Evolutionary conservation across 2,113 vertebrate species (phyloP), one percentile per base, ranked within the genome.

Genomic region (Peromyscus californicus): DNA sequence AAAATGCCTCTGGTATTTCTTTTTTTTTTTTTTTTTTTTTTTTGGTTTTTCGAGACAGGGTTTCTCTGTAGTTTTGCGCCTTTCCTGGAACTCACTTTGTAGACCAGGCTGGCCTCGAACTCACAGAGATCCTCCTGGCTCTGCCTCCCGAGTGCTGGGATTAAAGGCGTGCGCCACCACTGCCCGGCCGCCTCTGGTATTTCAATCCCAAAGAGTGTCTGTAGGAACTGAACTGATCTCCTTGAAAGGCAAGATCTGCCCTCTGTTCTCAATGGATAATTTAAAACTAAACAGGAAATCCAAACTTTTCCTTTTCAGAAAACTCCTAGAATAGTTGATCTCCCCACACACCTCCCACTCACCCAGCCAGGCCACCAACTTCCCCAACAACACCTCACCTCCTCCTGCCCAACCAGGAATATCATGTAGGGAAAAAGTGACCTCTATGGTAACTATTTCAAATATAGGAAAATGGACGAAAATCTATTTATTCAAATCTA

Each of bases 271-370:
- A 89, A 95, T 7, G 97, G 39, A 90, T 24, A 88, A 94, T 89
- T 97, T 93, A 87, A 36, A n/a, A n/a, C 93, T 17, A 85, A 65
- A 96, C 91, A 83, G 82, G 45, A 96, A 97, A 95, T 83, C 42
- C 65, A 7, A 96, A 67, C 83, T 93, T 97, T 86, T 89, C 94
- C 96, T 95, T 98, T 98, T 96, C 89, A 97, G 74, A 98, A 98
- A 97, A 94, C 29, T 95, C 36, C 79, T 94, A 70, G 87, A 97
- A 95, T 96, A 84, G 91, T 97, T 26, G 36, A 26, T 61, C 8
- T 74, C 19, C n/a, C 19, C 19, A 70, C n/a, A 74, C 17, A 15
- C 7, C 12, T 12, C 36, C 7, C 36, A n/a, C 19, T 24, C 36
- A 12, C n/a, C 72, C 72, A 5, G 0, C 70, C 7, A 39, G 9